phyloP scores from a whole-genome alignment of 2,888 invertebrate species.

The Operophtera brumata region DNA sequence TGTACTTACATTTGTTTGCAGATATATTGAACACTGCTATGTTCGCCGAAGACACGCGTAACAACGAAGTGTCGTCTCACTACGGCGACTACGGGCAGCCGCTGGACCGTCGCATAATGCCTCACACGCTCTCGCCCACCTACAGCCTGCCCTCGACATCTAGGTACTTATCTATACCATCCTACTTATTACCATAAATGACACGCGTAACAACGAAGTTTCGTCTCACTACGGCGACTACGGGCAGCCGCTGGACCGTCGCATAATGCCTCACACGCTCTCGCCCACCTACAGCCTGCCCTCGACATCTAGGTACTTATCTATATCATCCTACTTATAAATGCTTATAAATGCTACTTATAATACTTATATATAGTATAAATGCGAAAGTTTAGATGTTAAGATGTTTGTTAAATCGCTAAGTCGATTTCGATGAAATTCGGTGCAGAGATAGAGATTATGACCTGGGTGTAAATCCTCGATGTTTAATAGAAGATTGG shows the following conservation, averaged over 20 bases:
- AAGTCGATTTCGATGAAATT: too few species aligned
- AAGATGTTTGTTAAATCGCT: too few species aligned
- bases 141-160: conserved; percentile 71
- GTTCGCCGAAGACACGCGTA: conserved; percentile 63
- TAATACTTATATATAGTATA: too few species aligned
- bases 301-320: conserved; percentile 71
- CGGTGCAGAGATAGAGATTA: too few species aligned
- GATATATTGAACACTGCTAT: conserved; percentile 59
- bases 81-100: conserved; percentile 52
- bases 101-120: conserved; percentile 42
- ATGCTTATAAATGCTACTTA: too few species aligned
- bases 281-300: conserved; percentile 60
- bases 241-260: conserved; percentile 46
- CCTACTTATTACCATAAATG: too few species aligned
- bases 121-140: conserved; percentile 45
- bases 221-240: conserved; percentile 51
- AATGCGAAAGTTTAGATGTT: too few species aligned
- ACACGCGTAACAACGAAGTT: conserved; percentile 66
- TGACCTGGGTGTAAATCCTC: too few species aligned
- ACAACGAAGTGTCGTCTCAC: conserved; percentile 59
- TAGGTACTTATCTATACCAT: conserved; percentile 55
- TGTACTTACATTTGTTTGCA: conserved; percentile 2
- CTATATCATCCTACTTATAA: too few species aligned
- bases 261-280: conserved; percentile 40
- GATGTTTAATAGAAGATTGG: too few species aligned